Evolutionary conservation across 2,113 vertebrate species (phyloP).

Genomic region (Oryctolagus cuniculus): mOryCun1.1 NC_091449.1:60588501-60589000

Average conservation of each 20-base stretch:
- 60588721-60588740: not conserved
- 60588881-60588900: not conserved
- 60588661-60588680: not conserved
- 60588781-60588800: not conserved
- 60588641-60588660: slow-evolving; percentile 24
- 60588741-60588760: not conserved
- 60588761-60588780: not conserved
- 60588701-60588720: not conserved
- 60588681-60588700: not conserved
- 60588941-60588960: too few relatives aligned
- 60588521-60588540: slow-evolving; percentile 27
- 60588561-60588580: not conserved
- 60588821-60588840: not conserved
- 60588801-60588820: not conserved
- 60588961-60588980: too few relatives aligned
- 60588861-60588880: not conserved
- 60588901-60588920: not conserved
- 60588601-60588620: not conserved
- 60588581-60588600: not conserved
- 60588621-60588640: not conserved
- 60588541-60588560: not conserved
- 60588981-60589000: too few relatives aligned
- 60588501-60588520: slow-evolving; percentile 50
- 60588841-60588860: not conserved
- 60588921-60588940: not conserved